Percentiles rank a stretch among this genome's conserved stretches.
These are phyloP conservation scores for Petromus typicus DNA, from an alignment of 2,113 vertebrate species.

Conservation along the genomic window DNA sequence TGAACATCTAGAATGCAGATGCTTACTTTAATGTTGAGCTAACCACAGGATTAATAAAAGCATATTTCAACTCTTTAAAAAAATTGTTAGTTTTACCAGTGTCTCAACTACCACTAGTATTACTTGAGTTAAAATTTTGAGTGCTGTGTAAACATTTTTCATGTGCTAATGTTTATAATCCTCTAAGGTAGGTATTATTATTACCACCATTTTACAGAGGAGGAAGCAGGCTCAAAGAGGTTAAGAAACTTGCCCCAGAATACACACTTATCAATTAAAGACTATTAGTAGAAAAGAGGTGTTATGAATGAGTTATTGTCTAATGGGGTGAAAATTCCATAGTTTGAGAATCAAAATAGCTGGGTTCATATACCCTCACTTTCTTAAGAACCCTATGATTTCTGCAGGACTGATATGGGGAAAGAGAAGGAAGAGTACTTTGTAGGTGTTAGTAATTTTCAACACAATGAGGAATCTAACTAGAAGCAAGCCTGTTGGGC, in stretches of 20 bases:
- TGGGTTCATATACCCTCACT: constrained; percentile 29
- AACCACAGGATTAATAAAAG: constrained; percentile 5
- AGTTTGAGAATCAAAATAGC: neutral
- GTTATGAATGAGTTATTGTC: constrained; percentile 6
- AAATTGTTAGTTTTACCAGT: neutral
- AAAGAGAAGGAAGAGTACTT: neutral
- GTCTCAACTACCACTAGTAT: neutral
- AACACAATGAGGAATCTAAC: neutral
- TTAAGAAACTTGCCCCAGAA: constrained; percentile 83
- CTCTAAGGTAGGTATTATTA: constrained; percentile 53
- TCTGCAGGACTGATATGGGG: constrained; percentile 11
- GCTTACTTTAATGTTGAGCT: constrained; percentile 49
- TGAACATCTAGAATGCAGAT: neutral
- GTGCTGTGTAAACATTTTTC: constrained; percentile 19
- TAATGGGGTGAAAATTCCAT: neutral
- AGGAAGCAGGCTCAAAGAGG: constrained; percentile 76
- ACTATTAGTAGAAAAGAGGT: constrained; percentile 13
- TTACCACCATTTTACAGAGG: constrained; percentile 48
- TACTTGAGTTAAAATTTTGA: constrained; percentile 43
- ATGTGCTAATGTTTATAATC: constrained; percentile 40
- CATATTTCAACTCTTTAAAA: constrained; percentile 11
- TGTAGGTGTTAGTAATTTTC: constrained; percentile 1
- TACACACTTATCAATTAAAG: constrained; percentile 61
- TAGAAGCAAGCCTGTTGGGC: neutral
- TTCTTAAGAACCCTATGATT: neutral